Conservation (phyloP, 2,797 vertebrate genomes). For the Hypotaenidia okinawae region DNA sequence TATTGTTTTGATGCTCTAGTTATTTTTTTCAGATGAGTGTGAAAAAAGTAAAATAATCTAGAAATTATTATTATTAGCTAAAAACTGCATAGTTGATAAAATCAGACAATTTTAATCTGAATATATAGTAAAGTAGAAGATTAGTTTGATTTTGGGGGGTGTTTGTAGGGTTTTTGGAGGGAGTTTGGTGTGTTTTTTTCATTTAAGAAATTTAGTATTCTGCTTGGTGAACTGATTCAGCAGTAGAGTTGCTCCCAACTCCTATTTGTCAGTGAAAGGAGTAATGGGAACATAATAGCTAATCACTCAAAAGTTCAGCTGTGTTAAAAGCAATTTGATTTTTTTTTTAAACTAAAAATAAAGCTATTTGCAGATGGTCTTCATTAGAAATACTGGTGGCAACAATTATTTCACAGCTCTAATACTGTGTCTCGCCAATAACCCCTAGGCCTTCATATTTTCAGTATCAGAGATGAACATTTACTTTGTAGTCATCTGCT, state of each 20-base stretch:
- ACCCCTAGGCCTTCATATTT: conserved; percentile 44
- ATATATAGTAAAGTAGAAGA: background rate
- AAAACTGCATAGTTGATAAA: background rate
- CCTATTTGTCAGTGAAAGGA: conserved; percentile 36
- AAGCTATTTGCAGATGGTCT: conserved; percentile 43
- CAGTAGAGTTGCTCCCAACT: conserved; percentile 16
- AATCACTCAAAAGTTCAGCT: conserved; percentile 52
- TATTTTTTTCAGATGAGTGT: background rate
- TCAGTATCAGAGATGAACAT: conserved; percentile 8
- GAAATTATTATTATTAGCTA: background rate
- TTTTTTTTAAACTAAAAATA: conserved; percentile 13
- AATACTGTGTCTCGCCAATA: conserved; percentile 29
- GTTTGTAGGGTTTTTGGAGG: background rate
- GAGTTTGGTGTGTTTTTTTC: background rate
- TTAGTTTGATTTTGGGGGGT: background rate
- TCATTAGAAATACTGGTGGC: conserved; percentile 52
- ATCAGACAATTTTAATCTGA: background rate
- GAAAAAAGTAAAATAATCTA: background rate
- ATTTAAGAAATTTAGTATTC: conserved; percentile 14
- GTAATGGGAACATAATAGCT: conserved; percentile 34
- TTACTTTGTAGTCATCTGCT: background rate
- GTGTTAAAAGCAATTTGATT: conserved; percentile 28
- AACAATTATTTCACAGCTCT: conserved; percentile 26
- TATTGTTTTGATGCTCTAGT: background rate
- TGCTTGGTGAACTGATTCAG: background rate